A percentile compares a stretch with the other conserved stretches of the same genome.
phyloP scores from a whole-genome alignment of 2,113 vertebrate species.

The Periophthalmodon schlosseri region DNA sequence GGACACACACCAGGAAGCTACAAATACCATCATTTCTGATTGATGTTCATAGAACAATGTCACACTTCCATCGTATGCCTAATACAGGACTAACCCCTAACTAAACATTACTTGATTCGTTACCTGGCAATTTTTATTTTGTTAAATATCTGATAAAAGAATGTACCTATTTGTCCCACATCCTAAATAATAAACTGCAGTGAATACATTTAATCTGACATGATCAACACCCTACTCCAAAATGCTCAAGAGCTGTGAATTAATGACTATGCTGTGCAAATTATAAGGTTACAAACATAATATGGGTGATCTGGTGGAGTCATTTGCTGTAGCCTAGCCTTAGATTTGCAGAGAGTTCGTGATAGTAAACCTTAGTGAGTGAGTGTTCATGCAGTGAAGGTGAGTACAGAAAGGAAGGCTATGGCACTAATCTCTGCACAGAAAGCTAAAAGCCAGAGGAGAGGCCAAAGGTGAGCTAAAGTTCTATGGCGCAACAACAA shows the following conservation, averaged over 20 bases:
- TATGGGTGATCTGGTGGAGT: constrained; percentile 38
- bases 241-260: constrained; percentile 1
- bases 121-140: not conserved
- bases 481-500: constrained; percentile 74
- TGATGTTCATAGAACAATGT: not conserved
- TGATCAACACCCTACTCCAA: constrained; percentile 18
- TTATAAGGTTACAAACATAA: constrained; percentile 28
- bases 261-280: constrained; percentile 27
- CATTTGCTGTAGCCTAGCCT: constrained; percentile 25
- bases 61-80: not conserved
- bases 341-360: constrained; percentile 23
- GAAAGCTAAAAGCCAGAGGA: constrained; percentile 45
- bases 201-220: constrained; percentile 10
- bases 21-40: not conserved
- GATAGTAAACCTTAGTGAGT: constrained; percentile 46
- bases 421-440: constrained; percentile 59
- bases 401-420: constrained; percentile 48
- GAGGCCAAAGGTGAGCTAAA: constrained; percentile 72
- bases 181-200: too few species aligned
- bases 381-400: constrained; percentile 38
- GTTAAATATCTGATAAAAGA: not conserved
- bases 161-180: not conserved
- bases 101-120: not conserved
- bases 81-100: not conserved
- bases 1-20: not conserved